Base-by-base conservation (phyloP, 1,140 invertebrate species). In the Drosophila tropicalis region DNA sequence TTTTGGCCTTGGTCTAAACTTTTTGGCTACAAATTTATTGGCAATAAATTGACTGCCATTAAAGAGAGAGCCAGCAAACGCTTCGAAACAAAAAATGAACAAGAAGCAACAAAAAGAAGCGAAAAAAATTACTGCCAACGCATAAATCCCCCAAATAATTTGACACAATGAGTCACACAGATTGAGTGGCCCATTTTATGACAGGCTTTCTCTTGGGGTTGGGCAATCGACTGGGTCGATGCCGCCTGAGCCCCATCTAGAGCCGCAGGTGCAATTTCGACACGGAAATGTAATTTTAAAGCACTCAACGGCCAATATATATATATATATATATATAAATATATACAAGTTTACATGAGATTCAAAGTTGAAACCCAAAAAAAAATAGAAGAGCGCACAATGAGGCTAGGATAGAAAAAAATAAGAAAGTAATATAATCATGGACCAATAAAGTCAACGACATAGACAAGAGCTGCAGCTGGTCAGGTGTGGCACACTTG, bases 1-100 rank as follows among this genome's bases (percentile, higher is more conserved):
- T 58, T 25, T 62, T 79, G 36, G 83, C 83, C 83, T 89, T 76
- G 75, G 68, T 85, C 84, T 81, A 81, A 90, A 89, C 86, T 90
- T 90, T 84, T 89, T 89, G 84, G 85, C 85, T 89, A 89, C 84
- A 90, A 89, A 89, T 89, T 89, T 89, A 89, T 89, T 89, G 84
- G 85, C 84, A 89, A 89, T 89, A 89, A 89, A 89, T 89, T 89
- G 81, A 87, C 80, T 87, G 83, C 80, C 83, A 86, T 86, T 86
- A 86, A 86, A 86, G 79, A 77, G 76, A 87, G 76, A 87, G 83
- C 77, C 84, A 82, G 84, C 77, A 83, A 40, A 29, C 25, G 60
- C 15, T 32, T 54, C 0, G 7, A 54, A 64, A n/a, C 44, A 64
- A 25, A 32, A 54, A 32, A 54, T 19, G 34, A 44, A 54, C 22